Evolutionary conservation across 1,140 invertebrate species (phyloP).

Genomic region (Aphaenogaster ashmeadi): DNA sequence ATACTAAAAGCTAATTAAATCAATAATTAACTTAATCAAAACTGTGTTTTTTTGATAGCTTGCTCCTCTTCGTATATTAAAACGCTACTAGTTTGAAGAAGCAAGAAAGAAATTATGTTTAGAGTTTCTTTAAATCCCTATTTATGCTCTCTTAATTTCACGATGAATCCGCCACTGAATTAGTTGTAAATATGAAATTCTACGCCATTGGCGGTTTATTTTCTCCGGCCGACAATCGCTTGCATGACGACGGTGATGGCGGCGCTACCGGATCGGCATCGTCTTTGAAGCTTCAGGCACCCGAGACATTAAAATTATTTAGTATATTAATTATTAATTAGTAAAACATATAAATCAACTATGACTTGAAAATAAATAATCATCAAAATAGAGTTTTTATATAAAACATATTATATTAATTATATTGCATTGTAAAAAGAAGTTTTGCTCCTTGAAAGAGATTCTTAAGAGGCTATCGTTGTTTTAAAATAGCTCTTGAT

Average conservation of each 20-base stretch:
- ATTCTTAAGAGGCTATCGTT: neutral
- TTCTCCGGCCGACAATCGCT: slow-evolving; percentile 40
- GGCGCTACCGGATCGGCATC: slow-evolving; percentile 11
- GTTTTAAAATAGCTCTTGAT: neutral
- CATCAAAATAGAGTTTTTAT: slow-evolving; percentile 9
- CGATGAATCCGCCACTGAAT: slow-evolving; percentile 12
- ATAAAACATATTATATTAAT: slow-evolving; percentile 8
- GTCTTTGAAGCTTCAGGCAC: neutral
- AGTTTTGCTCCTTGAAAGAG: neutral
- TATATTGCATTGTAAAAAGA: neutral
- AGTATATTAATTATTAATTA: slow-evolving; percentile 12
- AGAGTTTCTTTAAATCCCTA: neutral
- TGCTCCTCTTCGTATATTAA: neutral
- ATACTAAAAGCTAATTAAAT: neutral
- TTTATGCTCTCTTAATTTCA: neutral
- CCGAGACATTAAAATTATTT: slow-evolving; percentile 4
- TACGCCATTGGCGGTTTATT: slow-evolving; percentile 51
- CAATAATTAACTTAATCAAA: neutral
- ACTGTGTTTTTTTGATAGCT: neutral
- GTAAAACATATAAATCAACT: neutral
- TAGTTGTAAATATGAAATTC: slow-evolving; percentile 22
- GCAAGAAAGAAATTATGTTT: neutral
- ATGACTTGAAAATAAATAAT: neutral
- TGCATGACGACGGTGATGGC: slow-evolving; percentile 27
- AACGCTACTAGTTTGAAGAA: neutral